These are phyloP conservation scores for Rhodeus uyekii DNA, from an alignment of 2,797 vertebrate genomes.

Conservation along the genomic window DNA sequence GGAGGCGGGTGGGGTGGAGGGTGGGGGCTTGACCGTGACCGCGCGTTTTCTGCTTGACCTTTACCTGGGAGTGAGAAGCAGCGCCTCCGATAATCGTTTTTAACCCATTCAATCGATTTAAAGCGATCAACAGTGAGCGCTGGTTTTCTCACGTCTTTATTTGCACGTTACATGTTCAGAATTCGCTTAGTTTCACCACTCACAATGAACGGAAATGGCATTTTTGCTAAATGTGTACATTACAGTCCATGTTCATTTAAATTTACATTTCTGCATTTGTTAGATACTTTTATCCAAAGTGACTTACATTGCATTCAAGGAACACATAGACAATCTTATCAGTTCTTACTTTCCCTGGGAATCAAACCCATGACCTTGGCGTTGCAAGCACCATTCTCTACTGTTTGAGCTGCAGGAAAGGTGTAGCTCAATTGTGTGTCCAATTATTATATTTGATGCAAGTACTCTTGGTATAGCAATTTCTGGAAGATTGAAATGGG, in stretches of 20 bases:
- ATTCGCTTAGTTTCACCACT: constrained; percentile 18
- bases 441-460: not conserved
- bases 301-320: too few species aligned
- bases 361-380: too few species aligned
- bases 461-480: not conserved
- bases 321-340: too few species aligned
- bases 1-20: not conserved
- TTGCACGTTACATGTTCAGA: not conserved
- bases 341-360: too few species aligned
- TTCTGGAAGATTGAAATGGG: not conserved
- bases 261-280: too few species aligned
- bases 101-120: constrained; percentile 23
- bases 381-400: too few species aligned
- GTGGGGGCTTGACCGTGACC: constrained; percentile 25
- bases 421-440: too few species aligned
- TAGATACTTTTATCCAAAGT: too few species aligned
- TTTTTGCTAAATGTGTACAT: not conserved
- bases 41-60: constrained; percentile 39
- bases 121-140: not conserved
- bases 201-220: not conserved
- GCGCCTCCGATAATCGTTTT: not conserved
- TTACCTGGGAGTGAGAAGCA: constrained; percentile 17
- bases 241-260: not conserved
- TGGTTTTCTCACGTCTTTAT: constrained; percentile 27
- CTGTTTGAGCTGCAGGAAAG: too few species aligned